Evolutionary conservation across 2,888 invertebrate genomes (phyloP).

Genomic region (Lepeophtheirus nordmannii): DNA sequence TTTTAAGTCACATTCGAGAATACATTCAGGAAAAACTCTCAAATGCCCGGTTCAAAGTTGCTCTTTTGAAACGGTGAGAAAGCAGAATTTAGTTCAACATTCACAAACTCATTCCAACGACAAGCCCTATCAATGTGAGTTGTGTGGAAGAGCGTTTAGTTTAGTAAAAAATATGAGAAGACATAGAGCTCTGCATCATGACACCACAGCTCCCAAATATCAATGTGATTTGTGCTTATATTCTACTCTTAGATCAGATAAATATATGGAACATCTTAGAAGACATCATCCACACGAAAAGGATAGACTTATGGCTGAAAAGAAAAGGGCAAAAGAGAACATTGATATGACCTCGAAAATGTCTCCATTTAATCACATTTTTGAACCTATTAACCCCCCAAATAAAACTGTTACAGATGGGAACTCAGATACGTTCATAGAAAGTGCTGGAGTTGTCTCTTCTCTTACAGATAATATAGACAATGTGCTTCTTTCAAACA

Average conservation of each 20-base stretch:
- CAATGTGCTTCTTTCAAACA: not conserved
- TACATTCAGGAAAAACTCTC: constrained; percentile 40
- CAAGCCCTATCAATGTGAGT: constrained; percentile 40
- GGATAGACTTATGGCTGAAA: not conserved
- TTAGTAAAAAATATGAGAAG: constrained; percentile 41
- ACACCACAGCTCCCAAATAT: constrained; percentile 30
- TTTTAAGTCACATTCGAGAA: constrained; percentile 40
- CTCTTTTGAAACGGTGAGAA: constrained; percentile 38
- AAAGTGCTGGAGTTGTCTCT: not conserved
- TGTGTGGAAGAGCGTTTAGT: constrained; percentile 43
- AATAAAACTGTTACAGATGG: constrained; percentile 13
- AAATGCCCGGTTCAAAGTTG: constrained; percentile 39
- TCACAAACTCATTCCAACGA: constrained; percentile 16
- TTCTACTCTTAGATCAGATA: constrained; percentile 40
- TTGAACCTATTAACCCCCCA: constrained; percentile 10
- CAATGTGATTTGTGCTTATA: constrained; percentile 38
- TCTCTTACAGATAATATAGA: constrained; percentile 1
- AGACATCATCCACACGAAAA: constrained; percentile 32
- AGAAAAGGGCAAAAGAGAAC: not conserved
- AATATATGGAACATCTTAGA: constrained; percentile 40
- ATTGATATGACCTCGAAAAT: not conserved
- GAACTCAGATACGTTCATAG: not conserved
- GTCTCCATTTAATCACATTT: not conserved
- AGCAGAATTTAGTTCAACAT: constrained; percentile 27
- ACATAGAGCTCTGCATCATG: constrained; percentile 34